Evolutionary conservation across 2,113 vertebrate species (phyloP).

Genomic region (Callipepla squamata): DNA sequence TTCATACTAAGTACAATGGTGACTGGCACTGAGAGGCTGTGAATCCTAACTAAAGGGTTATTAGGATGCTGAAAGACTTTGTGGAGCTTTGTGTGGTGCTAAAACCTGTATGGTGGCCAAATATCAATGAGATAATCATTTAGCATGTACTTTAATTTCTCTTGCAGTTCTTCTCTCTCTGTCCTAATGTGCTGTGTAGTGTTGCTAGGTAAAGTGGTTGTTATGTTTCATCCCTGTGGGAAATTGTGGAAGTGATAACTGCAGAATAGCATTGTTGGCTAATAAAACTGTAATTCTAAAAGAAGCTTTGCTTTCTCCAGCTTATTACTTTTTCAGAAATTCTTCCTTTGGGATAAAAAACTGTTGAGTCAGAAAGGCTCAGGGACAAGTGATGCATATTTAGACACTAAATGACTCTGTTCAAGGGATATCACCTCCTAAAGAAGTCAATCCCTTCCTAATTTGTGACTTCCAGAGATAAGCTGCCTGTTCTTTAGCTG

Average conservation of each 20-base stretch:
- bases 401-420: background rate
- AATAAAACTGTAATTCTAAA: constrained; percentile 26
- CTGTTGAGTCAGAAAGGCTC: background rate
- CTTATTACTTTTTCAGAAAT: constrained; percentile 35
- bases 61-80: background rate
- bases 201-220: constrained; percentile 20
- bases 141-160: background rate
- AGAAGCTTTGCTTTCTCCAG: background rate
- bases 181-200: background rate
- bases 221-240: background rate
- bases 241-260: background rate
- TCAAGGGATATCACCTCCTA: background rate
- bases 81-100: background rate
- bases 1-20: background rate
- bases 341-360: constrained; percentile 42
- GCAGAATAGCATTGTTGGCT: background rate
- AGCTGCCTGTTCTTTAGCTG: background rate
- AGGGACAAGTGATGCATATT: background rate
- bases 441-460: background rate
- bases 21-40: background rate
- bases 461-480: background rate
- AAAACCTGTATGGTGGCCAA: background rate
- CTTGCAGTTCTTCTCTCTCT: background rate
- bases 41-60: background rate
- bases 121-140: background rate